Percentiles rank a stretch among this genome's conserved stretches.
phyloP scores from a whole-genome alignment of 2,888 invertebrate species.

The Odontocerum albicorne region DNA sequence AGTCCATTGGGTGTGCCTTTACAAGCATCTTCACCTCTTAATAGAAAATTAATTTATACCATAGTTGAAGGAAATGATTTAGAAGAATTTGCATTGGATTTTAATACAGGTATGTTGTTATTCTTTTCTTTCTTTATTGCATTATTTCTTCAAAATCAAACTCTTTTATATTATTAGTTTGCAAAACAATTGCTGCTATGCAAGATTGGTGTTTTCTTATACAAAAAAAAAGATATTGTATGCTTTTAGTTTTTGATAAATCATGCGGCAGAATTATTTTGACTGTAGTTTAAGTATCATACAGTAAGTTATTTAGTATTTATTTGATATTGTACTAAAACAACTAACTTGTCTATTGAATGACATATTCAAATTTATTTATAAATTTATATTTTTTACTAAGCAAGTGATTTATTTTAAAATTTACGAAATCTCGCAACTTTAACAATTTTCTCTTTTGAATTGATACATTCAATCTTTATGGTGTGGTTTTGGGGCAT shows the following conservation, averaged over 20 bases:
- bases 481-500: constrained; percentile 24
- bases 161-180: too few species aligned
- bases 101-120: constrained; percentile 79
- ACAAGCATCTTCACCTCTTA: constrained; percentile 84
- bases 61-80: constrained; percentile 80
- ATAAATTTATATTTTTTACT: too few species aligned
- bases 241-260: too few species aligned
- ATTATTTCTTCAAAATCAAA: too few species aligned
- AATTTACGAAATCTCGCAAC: too few species aligned
- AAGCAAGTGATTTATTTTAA: too few species aligned
- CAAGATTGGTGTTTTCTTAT: too few species aligned
- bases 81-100: constrained; percentile 89
- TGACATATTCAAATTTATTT: constrained; percentile 13
- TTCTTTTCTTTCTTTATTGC: background rate
- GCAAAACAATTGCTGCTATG: too few species aligned
- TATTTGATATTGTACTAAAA: constrained; percentile 17
- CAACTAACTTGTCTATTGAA: constrained; percentile 24
- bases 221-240: too few species aligned
- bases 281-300: too few species aligned
- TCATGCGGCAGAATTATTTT: too few species aligned
- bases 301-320: too few species aligned
- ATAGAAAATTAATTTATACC: constrained; percentile 88
- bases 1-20: constrained; percentile 79
- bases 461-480: constrained; percentile 6
- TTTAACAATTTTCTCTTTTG: constrained; percentile 7